These are phyloP conservation scores for Silvanus unidentatus DNA, from an alignment of 2,888 invertebrate genomes.

Conservation along the genomic window DNA sequence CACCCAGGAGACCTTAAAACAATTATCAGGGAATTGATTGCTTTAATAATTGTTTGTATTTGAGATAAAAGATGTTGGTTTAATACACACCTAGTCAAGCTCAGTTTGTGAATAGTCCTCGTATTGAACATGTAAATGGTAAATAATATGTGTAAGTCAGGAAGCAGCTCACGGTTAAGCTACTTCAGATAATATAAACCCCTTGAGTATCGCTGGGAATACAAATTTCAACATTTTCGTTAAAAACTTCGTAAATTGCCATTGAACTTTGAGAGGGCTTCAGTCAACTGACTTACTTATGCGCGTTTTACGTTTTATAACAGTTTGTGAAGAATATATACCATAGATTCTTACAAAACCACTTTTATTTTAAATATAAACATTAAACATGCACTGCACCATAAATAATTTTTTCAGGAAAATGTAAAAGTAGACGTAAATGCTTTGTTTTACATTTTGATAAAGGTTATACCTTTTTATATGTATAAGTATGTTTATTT, in stretches of 20 bases:
- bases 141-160: constrained; percentile 27
- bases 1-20: no score
- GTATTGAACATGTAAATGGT: constrained; percentile 6
- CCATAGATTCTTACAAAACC: neutral
- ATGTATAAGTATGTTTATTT: no score
- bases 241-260: constrained; percentile 40
- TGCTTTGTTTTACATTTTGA: no score
- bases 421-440: no score
- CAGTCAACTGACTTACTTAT: constrained; percentile 30
- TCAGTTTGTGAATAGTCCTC: no score
- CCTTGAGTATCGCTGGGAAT: constrained; percentile 37
- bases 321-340: constrained; percentile 19
- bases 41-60: no score
- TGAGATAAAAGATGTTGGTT: no score
- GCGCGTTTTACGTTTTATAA: constrained; percentile 27
- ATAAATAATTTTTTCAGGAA: constrained; percentile 18
- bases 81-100: no score
- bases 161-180: constrained; percentile 32
- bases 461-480: no score
- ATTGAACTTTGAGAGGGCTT: constrained; percentile 29
- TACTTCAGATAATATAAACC: constrained; percentile 39
- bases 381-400: constrained; percentile 23
- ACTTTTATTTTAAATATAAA: constrained; percentile 22
- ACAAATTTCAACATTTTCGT: constrained; percentile 42
- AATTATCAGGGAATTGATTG: no score